A percentile compares a stretch with the other conserved stretches of the same genome.
These are phyloP conservation scores for Nothoprocta pentlandii DNA, from an alignment of 2,113 vertebrate species.

Conservation along the genomic window DNA sequence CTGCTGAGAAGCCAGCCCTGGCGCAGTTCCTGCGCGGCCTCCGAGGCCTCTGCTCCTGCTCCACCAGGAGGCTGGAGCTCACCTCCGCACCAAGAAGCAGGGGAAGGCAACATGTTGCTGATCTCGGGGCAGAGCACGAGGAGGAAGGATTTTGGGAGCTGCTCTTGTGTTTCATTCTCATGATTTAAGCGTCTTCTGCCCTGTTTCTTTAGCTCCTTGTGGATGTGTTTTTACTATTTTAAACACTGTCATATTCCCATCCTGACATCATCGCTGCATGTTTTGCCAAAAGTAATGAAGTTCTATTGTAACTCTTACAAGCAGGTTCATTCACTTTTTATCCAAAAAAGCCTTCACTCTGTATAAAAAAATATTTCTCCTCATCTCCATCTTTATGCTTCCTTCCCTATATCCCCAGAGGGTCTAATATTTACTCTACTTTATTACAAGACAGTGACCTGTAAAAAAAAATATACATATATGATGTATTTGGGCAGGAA, in stretches of 20 bases:
- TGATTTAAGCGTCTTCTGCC: neutral
- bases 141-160: conserved; percentile 4
- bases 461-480: conserved; percentile 41
- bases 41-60: neutral
- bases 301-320: neutral
- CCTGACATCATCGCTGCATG: conserved; percentile 34
- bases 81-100: neutral
- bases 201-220: neutral
- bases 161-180: neutral
- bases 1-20: neutral
- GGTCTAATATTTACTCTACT: neutral
- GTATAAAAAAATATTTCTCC: conserved; percentile 34
- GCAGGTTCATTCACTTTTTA: neutral
- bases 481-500: conserved; percentile 14
- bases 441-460: conserved; percentile 41
- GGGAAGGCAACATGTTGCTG: neutral
- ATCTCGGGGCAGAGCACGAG: neutral
- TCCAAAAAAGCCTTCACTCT: neutral
- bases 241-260: conserved; percentile 36
- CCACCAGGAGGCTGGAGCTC: neutral
- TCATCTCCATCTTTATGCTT: conserved; percentile 3
- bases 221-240: neutral
- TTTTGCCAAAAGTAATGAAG: neutral
- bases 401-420: neutral
- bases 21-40: neutral